Evolutionary conservation across 2,113 vertebrate species (phyloP).

Genomic region (Pelusios castaneus): DNA sequence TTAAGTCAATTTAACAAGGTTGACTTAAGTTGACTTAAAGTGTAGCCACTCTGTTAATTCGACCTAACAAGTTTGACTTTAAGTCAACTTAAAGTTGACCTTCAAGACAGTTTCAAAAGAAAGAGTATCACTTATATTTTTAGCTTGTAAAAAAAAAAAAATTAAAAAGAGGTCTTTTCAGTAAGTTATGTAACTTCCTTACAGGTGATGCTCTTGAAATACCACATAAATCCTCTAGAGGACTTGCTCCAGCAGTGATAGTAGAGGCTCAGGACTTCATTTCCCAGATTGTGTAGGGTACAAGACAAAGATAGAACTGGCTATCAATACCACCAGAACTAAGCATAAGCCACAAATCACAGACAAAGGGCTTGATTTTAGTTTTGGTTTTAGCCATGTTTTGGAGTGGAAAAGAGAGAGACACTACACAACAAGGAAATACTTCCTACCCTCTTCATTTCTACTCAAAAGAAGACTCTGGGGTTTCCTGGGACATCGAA

Average conservation of each 20-base stretch:
- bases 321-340: not conserved
- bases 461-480: not conserved
- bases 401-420: not conserved
- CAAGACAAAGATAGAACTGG: not conserved
- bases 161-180: not conserved
- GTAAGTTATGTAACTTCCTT: not conserved
- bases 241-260: not conserved
- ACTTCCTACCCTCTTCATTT: not conserved
- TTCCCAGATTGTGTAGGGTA: not conserved
- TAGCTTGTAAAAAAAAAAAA: not conserved
- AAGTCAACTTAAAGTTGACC: too few relatives aligned
- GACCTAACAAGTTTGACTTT: too few relatives aligned
- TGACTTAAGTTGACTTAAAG: too few relatives aligned
- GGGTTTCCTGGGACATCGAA: not conserved
- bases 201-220: not conserved
- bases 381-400: not conserved
- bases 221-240: not conserved
- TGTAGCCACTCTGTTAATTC: too few relatives aligned
- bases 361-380: not conserved
- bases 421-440: not conserved
- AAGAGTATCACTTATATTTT: not conserved
- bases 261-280: not conserved
- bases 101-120: not conserved
- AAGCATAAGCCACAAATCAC: not conserved
- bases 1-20: too few relatives aligned